Conservation (phyloP, 2,797 vertebrate species). For the Sylvia borin region DNA sequence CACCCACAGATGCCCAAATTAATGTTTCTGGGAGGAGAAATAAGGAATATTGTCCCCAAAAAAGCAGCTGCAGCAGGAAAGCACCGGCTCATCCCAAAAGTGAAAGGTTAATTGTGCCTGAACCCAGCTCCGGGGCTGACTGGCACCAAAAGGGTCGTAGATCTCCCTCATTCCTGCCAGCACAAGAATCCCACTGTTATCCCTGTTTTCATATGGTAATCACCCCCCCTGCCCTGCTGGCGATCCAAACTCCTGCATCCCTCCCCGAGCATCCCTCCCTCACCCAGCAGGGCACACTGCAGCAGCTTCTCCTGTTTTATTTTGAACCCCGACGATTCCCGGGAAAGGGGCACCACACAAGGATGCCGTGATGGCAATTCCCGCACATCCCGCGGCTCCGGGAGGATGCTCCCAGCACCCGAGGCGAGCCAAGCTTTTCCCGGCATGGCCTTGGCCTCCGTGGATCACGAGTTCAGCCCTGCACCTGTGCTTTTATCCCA, state of each 20-base stretch:
- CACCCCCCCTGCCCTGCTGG: background rate
- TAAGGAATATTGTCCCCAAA: background rate
- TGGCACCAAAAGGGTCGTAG: constrained; percentile 38
- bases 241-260: background rate
- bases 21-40: background rate
- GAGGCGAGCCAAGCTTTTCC: background rate
- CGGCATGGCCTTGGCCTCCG: accelerated
- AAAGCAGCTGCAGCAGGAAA: constrained; percentile 57
- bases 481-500: constrained; percentile 28
- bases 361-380: background rate
- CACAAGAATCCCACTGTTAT: constrained; percentile 67
- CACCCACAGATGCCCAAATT: background rate
- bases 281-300: accelerated
- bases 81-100: background rate
- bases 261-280: accelerated
- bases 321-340: background rate
- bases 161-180: background rate
- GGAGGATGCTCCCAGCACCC: background rate
- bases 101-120: constrained; percentile 67
- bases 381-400: accelerated
- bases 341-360: background rate
- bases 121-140: constrained; percentile 19
- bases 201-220: constrained; percentile 67
- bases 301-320: background rate
- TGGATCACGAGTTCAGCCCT: background rate